phyloP scores from a whole-genome alignment of 2,888 invertebrate species.

The Epinotia bilunana region DNA sequence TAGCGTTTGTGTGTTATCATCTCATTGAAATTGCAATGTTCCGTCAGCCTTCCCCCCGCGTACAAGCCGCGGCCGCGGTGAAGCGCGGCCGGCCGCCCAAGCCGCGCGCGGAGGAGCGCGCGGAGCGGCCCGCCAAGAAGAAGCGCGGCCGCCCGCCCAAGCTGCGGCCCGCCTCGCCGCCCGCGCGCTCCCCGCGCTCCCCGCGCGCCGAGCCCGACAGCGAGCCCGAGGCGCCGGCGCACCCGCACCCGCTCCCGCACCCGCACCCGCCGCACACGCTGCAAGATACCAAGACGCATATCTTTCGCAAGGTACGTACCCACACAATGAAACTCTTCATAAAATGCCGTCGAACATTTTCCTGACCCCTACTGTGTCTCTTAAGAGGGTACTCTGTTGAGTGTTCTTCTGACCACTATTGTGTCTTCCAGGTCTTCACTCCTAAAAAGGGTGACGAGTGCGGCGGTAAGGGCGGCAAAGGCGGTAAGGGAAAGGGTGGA shows the following conservation, averaged over 20 bases:
- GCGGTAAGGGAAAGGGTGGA: conserved; percentile 89
- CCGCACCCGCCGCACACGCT: conserved; percentile 62
- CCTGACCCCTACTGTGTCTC: conserved; percentile 48
- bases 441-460: conserved; percentile 87
- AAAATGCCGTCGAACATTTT: not conserved
- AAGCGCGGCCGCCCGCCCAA: conserved; percentile 76
- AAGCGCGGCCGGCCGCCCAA: conserved; percentile 84
- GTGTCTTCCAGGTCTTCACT: conserved; percentile 72
- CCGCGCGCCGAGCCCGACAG: conserved; percentile 40
- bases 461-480: conserved; percentile 89
- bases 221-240: conserved; percentile 59
- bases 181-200: conserved; percentile 50
- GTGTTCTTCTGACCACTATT: conserved; percentile 7
- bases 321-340: not conserved
- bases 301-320: conserved; percentile 71
- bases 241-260: conserved; percentile 52
- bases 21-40: not conserved
- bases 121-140: conserved; percentile 76
- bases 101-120: conserved; percentile 66
- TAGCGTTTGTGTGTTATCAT: no score
- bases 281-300: conserved; percentile 74
- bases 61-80: conserved; percentile 58
- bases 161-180: conserved; percentile 53
- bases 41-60: conserved; percentile 63
- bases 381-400: not conserved